Evolutionary conservation across 2,888 invertebrate genomes (phyloP).

Genomic region (Rhimphoctona megacephalus): DNA sequence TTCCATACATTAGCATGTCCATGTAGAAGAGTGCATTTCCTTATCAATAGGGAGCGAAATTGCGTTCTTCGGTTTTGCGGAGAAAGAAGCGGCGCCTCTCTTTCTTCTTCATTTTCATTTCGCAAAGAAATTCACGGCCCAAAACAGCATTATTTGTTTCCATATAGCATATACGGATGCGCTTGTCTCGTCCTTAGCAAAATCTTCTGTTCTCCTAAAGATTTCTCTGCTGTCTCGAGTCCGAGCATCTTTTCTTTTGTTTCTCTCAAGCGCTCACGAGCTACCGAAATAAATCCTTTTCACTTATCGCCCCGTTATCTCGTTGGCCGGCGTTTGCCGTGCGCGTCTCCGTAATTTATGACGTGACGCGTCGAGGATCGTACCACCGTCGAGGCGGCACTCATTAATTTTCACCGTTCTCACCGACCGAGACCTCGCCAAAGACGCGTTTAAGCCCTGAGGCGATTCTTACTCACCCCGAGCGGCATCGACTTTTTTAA

Average conservation of each 20-base stretch:
- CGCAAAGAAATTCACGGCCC: background rate
- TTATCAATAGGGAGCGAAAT: conserved; percentile 72
- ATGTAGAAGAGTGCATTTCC: conserved; percentile 75
- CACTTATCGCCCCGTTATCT: conserved; percentile 70
- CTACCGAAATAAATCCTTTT: conserved; percentile 71
- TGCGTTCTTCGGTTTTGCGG: background rate
- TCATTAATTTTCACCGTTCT: conserved; percentile 67
- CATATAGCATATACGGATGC: conserved; percentile 23
- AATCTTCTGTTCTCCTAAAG: conserved; percentile 12
- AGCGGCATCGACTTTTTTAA: conserved; percentile 39
- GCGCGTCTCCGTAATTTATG: conserved; percentile 67
- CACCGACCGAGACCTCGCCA: conserved; percentile 10
- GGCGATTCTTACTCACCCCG: conserved; percentile 31
- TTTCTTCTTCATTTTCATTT: conserved; percentile 16
- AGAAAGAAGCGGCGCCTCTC: conserved; percentile 31
- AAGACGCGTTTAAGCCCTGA: conserved; percentile 22
- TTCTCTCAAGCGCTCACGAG: conserved; percentile 38
- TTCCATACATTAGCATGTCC: conserved; percentile 81
- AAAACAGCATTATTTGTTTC: conserved; percentile 59
- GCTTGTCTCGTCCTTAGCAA: conserved; percentile 5
- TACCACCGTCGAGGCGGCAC: conserved; percentile 63
- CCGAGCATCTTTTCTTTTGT: conserved; percentile 6
- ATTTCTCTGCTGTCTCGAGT: conserved; percentile 15
- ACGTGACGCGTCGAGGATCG: conserved; percentile 58
- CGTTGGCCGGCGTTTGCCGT: conserved; percentile 57